A percentile compares a stretch with the other conserved stretches of the same genome.
Conservation (phyloP, 2,113 vertebrate genomes). For the Lasiurus cinereus region DNA sequence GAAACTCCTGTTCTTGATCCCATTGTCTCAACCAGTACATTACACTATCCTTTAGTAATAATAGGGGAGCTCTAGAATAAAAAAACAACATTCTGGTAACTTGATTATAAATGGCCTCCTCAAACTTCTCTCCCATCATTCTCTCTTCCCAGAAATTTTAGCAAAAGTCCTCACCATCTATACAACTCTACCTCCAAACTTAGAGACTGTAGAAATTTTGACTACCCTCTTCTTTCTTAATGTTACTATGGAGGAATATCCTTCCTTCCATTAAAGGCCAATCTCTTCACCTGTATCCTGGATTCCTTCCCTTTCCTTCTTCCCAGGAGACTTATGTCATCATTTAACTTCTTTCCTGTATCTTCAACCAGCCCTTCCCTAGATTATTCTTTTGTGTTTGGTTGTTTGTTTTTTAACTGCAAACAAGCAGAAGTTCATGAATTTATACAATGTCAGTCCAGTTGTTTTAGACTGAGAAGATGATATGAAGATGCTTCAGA, state of each 20-base stretch:
- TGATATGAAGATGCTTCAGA: neutral
- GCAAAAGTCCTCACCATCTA: neutral
- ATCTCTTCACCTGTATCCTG: neutral
- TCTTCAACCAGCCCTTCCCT: neutral
- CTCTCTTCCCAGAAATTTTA: neutral
- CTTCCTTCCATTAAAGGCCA: neutral
- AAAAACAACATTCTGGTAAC: neutral
- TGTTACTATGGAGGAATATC: neutral
- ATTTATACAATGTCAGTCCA: neutral
- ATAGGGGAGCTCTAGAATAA: neutral
- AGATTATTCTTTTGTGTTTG: neutral
- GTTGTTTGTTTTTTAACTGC: neutral
- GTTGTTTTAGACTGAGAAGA: neutral
- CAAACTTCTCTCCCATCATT: constrained; percentile 10
- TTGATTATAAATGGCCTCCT: neutral
- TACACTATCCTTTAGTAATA: neutral
- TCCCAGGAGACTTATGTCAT: neutral
- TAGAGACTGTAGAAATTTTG: neutral
- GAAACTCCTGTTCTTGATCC: neutral
- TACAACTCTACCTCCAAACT: neutral
- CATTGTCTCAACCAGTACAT: neutral
- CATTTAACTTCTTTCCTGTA: neutral
- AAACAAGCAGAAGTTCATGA: constrained; percentile 27
- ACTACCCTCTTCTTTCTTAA: neutral
- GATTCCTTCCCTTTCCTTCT: neutral